Conservation (phyloP, 2,797 vertebrate species). For the Rhodeus uyekii region DNA sequence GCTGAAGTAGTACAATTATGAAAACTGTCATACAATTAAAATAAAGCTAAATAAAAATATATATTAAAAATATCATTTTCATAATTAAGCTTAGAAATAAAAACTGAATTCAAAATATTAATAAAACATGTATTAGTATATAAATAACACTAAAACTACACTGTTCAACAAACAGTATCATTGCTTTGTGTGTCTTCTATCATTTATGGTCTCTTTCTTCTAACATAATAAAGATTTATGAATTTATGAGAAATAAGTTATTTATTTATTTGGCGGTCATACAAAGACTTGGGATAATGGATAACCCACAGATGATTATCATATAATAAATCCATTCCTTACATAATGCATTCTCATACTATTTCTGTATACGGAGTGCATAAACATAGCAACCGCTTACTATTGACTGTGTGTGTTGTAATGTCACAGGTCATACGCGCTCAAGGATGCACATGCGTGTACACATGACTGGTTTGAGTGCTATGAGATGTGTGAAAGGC, state of each 20-base stretch:
- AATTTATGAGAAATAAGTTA: not conserved
- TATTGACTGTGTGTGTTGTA: not conserved
- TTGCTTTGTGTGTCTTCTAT: not conserved
- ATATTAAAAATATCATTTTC: too few relatives aligned
- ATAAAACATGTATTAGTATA: not conserved
- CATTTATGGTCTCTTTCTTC: not conserved
- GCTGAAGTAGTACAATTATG: too few relatives aligned
- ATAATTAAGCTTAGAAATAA: too few relatives aligned
- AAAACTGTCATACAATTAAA: not conserved
- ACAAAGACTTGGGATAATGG: not conserved
- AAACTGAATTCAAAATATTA: too few relatives aligned
- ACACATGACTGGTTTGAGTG: slow-evolving; percentile 30
- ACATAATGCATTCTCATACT: not conserved
- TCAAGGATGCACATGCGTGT: not conserved
- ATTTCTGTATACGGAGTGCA: not conserved
- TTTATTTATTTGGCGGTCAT: not conserved
- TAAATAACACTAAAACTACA: not conserved
- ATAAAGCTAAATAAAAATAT: not conserved
- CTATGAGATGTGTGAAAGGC: slow-evolving; percentile 53
- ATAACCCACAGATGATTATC: not conserved
- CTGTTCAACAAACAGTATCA: not conserved
- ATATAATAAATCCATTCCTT: not conserved
- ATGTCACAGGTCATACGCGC: not conserved
- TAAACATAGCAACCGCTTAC: not conserved
- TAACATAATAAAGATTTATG: not conserved